Base-by-base conservation (phyloP, 2,113 vertebrate species). In the Pseudorectes ferrugineus region DNA sequence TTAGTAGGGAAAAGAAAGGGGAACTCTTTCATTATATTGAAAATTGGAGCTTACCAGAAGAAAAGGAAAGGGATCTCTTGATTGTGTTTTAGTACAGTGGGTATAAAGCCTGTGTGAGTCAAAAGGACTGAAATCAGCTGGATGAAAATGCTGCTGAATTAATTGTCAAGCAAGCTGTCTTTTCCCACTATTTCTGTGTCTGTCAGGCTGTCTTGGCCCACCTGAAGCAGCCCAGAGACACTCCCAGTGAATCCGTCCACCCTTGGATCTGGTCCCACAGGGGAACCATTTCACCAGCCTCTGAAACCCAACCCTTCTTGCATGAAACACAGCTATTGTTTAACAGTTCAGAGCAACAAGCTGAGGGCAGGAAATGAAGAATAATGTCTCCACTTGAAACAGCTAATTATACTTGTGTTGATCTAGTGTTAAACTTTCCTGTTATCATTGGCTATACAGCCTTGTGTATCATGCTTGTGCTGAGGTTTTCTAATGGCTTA, bases 361-460 rank as follows among this genome's bases (percentile, higher is more conserved):
- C 25, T 82, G 74, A 89, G 78, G 78, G 87, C 93, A 96, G 94
- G 95, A 95, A 96, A 95, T 88, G 87, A 95, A 95, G 89, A 95
- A 95, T 91, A 91, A 87, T 93, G 87, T 95, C 87, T 94, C 81
- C 78, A 76, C 62, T 95, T 95, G 81, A 95, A 95, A 82, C 75
- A 93, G 62, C 71, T 92, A 95, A 95, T 95, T 93, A 85, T 89
- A 73, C 81, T 94, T 67, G 21, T 93, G 92, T 91, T 94, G 93
- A 93, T 83, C 82, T 92, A 82, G 61, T 83, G 87, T 92, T 94
- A 93, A 95, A 95, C 51, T 95, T 93, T 85, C 70, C 93, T 96
- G 94, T 96, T 96, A 89, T 93, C 54, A 71, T 92, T 94, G 93
- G 93, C 94, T 62, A 38, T 59, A 38, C 22, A 48, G 45, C n/a